These are phyloP conservation scores for Callospermophilus lateralis DNA, from an alignment of 2,113 vertebrate species.

Conservation along the genomic window DNA sequence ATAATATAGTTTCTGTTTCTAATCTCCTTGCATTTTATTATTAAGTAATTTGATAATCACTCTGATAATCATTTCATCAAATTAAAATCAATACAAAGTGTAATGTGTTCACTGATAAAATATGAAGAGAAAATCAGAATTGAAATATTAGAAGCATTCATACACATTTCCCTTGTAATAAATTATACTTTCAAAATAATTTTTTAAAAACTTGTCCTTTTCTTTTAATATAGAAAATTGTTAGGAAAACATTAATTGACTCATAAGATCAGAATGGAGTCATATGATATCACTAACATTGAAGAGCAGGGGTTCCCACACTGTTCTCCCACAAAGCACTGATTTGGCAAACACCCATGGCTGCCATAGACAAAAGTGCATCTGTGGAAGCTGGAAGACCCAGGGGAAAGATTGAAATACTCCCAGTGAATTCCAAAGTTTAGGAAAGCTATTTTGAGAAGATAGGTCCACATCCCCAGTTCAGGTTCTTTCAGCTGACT, in stretches of 20 bases:
- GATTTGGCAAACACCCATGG: neutral
- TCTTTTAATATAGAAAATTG: neutral
- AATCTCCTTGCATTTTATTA: neutral
- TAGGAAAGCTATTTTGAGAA: neutral
- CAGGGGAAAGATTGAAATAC: neutral
- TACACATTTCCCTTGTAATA: neutral
- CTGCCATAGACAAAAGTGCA: too few species aligned
- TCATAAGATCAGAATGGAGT: neutral
- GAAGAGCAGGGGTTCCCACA: too few species aligned
- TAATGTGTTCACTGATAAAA: neutral
- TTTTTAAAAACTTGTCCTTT: neutral
- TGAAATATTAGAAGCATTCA: neutral
- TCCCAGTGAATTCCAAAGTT: fast-evolving
- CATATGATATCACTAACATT: neutral
- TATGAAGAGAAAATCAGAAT: neutral
- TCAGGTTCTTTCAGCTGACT: neutral
- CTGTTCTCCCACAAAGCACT: neutral
- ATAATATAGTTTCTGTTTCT: slow-evolving; percentile 12
- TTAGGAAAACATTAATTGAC: neutral
- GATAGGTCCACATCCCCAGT: neutral
- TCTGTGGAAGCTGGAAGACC: neutral
- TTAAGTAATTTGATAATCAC: neutral
- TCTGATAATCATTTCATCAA: neutral
- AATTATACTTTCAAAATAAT: neutral
- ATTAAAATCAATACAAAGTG: slow-evolving; percentile 4